Evolutionary conservation across 2,797 vertebrate species (phyloP), one percentile per base, ranked within the genome.

Genomic region (Smutsia gigantea): DNA sequence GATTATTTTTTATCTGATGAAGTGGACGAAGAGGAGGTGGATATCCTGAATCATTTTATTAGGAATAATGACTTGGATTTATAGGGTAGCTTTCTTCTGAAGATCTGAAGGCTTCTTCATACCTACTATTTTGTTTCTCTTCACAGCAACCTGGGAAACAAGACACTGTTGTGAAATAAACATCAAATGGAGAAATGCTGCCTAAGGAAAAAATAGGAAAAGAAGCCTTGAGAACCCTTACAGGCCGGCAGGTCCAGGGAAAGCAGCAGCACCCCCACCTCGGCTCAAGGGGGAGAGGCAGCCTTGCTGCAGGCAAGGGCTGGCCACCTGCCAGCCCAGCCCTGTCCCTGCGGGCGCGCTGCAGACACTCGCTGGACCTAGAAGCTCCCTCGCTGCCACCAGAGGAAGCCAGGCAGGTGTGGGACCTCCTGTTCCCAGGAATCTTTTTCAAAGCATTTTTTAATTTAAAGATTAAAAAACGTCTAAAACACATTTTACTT

Each of bases 1-100:
- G 19, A 14, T 75, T 46, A 21, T 8, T 27, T 82, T 88, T 61
- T 39, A 25, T 71, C 66, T 83, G 72, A 55, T 51, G 74, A 71
- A 34, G 31, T 31, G 17, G 68, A 31, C 11, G 5, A 91, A 55
- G 68, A 49, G 69, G 69, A 84, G 42, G 25, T 84, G 46, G 74
- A 71, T 14, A n/a, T 15, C 29, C 34, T 59, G 68, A 79, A 68
- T 77, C 53, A 53, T 77, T 96, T 96, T 82, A 95, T 69, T 69
- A 68, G 69, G 68, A 66, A 66, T 95, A 92, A 95, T 71, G 87
- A 37, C 74, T n/a, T 78, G 75, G 53, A 9, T 97, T 97, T 97
- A 96, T 81, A 59, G 78, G 69, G 15, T 86, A 83, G 46, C 55
- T 97, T 97, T 94, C 95, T 96, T 97, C 96, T 95, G 94, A 97